phyloP scores from a whole-genome alignment of 2,113 vertebrate species.

The Fregetta grallaria region DNA sequence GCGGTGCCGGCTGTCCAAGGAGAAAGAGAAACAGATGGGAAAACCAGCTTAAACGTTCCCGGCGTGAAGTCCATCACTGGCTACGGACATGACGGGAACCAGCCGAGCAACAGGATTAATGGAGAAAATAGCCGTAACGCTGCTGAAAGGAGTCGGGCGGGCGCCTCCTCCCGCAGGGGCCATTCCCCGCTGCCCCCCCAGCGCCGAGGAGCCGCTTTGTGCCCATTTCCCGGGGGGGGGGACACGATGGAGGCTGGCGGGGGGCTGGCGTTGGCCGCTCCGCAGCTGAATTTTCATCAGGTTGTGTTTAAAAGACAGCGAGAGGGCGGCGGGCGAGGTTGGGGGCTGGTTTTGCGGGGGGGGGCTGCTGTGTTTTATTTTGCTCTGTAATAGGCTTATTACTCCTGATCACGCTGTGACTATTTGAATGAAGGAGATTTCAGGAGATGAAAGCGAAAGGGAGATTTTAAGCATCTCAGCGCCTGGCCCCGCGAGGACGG shows the following conservation, averaged over 20 bases:
- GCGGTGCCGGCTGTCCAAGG: not conserved
- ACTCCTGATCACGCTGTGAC: constrained; percentile 34
- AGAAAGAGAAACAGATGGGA: not conserved
- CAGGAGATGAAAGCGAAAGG: not conserved
- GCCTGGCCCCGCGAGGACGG: not conserved
- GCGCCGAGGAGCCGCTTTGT: not conserved
- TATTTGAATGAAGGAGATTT: constrained; percentile 33
- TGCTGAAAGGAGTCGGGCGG: not conserved
- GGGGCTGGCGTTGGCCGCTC: not conserved
- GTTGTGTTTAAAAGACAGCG: not conserved
- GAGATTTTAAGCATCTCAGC: not conserved
- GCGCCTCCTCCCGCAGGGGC: not conserved
- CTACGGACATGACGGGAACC: not conserved
- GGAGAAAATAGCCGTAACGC: not conserved
- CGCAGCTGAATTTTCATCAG: not conserved
- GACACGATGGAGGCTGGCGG: rapidly evolving
- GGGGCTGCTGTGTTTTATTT: not conserved
- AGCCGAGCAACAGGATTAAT: not conserved
- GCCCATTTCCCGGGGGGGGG: not conserved
- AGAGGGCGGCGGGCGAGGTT: not conserved
- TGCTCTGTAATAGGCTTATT: constrained; percentile 36
- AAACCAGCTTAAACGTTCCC: not conserved
- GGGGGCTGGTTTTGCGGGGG: not conserved
- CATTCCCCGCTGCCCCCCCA: not conserved
- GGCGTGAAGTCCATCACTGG: not conserved